Base-by-base conservation (phyloP, 2,113 vertebrate genomes). In the Prunella himalayana region DNA sequence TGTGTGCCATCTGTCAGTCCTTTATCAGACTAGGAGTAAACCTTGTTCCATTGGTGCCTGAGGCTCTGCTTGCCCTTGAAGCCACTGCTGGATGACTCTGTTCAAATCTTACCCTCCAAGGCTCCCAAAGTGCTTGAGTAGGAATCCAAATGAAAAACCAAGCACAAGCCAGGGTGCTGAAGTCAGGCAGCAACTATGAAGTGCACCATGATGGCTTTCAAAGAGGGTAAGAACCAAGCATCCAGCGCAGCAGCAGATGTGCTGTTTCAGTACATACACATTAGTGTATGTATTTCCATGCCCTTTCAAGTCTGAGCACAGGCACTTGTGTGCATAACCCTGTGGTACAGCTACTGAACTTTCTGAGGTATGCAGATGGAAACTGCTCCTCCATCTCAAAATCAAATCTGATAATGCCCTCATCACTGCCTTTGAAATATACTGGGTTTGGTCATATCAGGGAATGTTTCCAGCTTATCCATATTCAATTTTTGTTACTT, bases 291-390 rank as follows among this genome's bases (percentile, higher is more conserved):
- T 59, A 28, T 47, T 92, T 92, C 68, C 56, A 37, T n/a, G 24
- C 17, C 41, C 11, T 86, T 86, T 91, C 39, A 78, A 81, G 16
- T 37, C 35, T 64, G 80, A 86, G 49, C 31, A 33, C 1, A 1
- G 56, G 22, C 56, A 84, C 24, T 51, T n/a, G 23, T 28, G 35
- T 50, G 19, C 24, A 31, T 42, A 77, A 70, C 21, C 33, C 53
- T 80, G 6, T 44, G 24, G 30, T 69, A 54, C 1, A 1, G 35
- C 20, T 78, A 86, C 41, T 56, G 42, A 92, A 63, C 60, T 78
- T 81, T 11, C 47, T 0, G 0, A 88, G 41, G 37, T 44, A 47
- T 0, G 0, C 7, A 64, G 51, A 68, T 8, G 25, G 60, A 78
- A 83, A 78, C 18, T 60, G 16, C 9, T 84, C 33, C 13, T 69